phyloP scores from a whole-genome alignment of 2,888 invertebrate genomes.

The Imbricaverruca yamaguchii region DNA sequence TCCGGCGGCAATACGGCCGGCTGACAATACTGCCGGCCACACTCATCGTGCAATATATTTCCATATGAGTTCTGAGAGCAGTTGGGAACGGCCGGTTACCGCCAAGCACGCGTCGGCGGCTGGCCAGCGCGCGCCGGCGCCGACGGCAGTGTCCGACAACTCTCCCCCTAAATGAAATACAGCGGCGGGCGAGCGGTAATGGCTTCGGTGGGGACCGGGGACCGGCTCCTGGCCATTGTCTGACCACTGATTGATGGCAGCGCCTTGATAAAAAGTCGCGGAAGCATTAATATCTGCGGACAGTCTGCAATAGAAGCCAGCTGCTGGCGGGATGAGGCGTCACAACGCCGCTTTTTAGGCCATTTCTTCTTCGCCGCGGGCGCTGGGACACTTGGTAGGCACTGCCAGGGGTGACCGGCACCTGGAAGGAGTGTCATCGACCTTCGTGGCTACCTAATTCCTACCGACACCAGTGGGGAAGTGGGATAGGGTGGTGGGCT shows the following conservation, averaged over 20 bases:
- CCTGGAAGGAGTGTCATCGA: too few relatives aligned
- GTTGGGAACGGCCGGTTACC: too few relatives aligned
- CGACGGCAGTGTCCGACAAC: not conserved
- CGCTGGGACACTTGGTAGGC: too few relatives aligned
- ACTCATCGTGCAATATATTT: too few relatives aligned
- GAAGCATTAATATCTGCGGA: constrained; percentile 10
- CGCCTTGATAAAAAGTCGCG: constrained; percentile 12
- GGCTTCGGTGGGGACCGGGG: not conserved
- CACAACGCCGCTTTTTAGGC: not conserved
- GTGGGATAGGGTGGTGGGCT: not conserved
- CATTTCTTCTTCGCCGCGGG: too few relatives aligned
- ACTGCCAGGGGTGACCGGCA: too few relatives aligned
- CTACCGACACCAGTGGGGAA: not conserved
- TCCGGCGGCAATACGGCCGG: too few relatives aligned
- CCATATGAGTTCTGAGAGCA: too few relatives aligned
- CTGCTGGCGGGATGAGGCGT: not conserved
- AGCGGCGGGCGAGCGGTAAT: constrained; percentile 1
- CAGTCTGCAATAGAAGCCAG: constrained; percentile 15
- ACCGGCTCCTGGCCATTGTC: constrained; percentile 2
- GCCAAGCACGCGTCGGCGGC: not conserved
- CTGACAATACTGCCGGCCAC: too few relatives aligned
- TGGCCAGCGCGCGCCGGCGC: not conserved
- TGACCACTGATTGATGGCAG: not conserved
- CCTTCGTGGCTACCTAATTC: too few relatives aligned
- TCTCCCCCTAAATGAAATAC: constrained; percentile 12